These are phyloP conservation scores for Cryptocephalus moraei DNA, from an alignment of 2,888 invertebrate species.

Conservation along the genomic window DNA sequence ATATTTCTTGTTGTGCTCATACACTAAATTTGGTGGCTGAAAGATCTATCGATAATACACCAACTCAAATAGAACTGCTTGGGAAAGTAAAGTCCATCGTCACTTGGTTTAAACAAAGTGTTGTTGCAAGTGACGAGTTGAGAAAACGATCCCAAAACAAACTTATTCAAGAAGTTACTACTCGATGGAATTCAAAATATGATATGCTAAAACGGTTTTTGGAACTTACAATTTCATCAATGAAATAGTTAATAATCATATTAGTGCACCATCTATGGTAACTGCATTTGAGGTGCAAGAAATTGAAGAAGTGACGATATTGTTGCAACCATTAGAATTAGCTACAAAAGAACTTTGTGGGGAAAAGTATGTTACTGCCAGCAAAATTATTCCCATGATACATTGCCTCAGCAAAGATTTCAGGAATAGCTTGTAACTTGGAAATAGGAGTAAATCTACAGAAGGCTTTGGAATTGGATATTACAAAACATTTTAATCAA, in stretches of 20 bases:
- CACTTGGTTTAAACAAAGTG: conserved; percentile 5
- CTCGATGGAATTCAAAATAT: not conserved
- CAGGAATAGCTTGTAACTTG: too few relatives aligned
- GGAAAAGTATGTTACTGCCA: not conserved
- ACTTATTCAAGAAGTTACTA: conserved; percentile 1
- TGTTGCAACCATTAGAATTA: not conserved
- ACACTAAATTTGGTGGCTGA: not conserved
- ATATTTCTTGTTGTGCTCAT: not conserved
- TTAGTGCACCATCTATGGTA: not conserved
- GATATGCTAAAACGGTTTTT: conserved; percentile 1
- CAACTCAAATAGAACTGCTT: not conserved
- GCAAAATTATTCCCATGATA: not conserved
- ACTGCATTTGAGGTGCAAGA: not conserved
- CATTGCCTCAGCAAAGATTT: too few relatives aligned
- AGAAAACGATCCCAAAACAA: not conserved
- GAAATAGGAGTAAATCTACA: too few relatives aligned
- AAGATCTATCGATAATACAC: not conserved
- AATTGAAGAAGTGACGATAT: not conserved
- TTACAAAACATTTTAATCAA: not conserved
- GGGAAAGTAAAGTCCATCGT: conserved; percentile 4
- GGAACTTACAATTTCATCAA: not conserved
- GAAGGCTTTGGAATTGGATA: too few relatives aligned
- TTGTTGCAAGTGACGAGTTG: conserved; percentile 1
- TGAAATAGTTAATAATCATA: not conserved
- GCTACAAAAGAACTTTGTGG: conserved; percentile 1